Base-by-base conservation (phyloP, 1,140 invertebrate species). In the Holotrichia oblita region DNA sequence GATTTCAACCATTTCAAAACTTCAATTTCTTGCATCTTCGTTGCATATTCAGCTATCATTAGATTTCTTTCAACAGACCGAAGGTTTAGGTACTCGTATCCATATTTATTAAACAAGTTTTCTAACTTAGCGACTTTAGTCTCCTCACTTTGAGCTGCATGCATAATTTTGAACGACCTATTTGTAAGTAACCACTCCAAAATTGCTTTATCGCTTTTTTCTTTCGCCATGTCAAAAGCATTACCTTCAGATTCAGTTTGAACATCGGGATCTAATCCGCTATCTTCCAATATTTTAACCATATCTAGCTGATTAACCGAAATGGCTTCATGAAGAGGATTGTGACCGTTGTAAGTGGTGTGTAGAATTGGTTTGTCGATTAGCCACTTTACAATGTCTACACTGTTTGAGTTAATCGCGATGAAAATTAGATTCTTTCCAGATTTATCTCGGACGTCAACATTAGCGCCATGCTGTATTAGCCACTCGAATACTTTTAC, bases 1-100 rank as follows among this genome's bases (percentile, higher is more conserved):
- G 55, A 59, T 17, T 59, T 7, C n/a, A 59, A 59, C 55, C 55
- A 59, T 59, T 59, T 59, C 55, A 59, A 59, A 17, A 59, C n/a
- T 20, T 17, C 55, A 14, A 59, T 20, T 20, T 59, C 6, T n/a
- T 59, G 7, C 7, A 17, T 59, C 12, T 6, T 7, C 12, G 55
- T 14, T 7, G 55, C 55, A 20, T 59, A 59, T n/a, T 59, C 55
- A 14, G 55, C 55, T 6, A 59, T 14, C 7, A 14, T 59, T 20
- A 17, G 3, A 14, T 59, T 59, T 59, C 55, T 59, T 20, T 59
- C 55, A 6, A n/a, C 7, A 14, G 55, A 59, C 6, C n/a, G 7
- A 6, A 14, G 6, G n/a, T 59, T 59, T 14, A 59, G 55, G 14
- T 59, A 59, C 17, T 59, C 6, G n/a, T n/a, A n/a, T n/a, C n/a